A percentile compares a stretch with the other conserved stretches of the same genome.
phyloP scores from a whole-genome alignment of 1,140 invertebrate genomes.

The Trichoplusia ni region DNA sequence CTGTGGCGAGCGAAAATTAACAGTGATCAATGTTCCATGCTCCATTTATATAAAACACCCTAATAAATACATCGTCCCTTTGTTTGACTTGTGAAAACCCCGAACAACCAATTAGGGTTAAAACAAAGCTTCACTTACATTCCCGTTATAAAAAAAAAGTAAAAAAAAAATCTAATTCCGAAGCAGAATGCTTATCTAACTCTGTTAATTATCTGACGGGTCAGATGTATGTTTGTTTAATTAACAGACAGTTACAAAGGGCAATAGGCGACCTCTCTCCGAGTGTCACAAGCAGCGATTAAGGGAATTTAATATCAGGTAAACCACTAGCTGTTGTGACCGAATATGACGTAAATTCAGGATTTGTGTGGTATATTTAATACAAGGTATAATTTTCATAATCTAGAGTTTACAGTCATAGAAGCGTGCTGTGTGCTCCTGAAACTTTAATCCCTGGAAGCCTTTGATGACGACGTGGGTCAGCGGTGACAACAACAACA shows the following conservation, averaged over 20 bases:
- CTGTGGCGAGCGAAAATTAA: no score
- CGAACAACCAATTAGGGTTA: background rate
- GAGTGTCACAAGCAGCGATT: background rate
- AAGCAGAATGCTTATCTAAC: background rate
- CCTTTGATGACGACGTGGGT: no score
- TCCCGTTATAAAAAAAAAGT: background rate
- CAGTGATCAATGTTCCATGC: no score
- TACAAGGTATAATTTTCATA: no score
- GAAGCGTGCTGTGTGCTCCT: no score
- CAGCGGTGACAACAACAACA: no score
- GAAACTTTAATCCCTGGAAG: no score
- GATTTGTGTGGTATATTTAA: no score
- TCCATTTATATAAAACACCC: background rate
- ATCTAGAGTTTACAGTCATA: no score
- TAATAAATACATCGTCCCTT: conserved; percentile 12
- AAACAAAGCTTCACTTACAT: background rate
- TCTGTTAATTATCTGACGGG: conserved; percentile 1
- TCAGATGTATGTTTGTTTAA: background rate
- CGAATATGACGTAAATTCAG: no score
- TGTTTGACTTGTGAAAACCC: background rate
- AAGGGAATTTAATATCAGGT: background rate
- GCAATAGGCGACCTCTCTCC: no score
- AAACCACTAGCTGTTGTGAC: no score
- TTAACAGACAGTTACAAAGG: background rate
- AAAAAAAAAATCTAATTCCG: background rate